phyloP scores from a whole-genome alignment of 2,113 vertebrate species.

The Mirounga angustirostris region DNA sequence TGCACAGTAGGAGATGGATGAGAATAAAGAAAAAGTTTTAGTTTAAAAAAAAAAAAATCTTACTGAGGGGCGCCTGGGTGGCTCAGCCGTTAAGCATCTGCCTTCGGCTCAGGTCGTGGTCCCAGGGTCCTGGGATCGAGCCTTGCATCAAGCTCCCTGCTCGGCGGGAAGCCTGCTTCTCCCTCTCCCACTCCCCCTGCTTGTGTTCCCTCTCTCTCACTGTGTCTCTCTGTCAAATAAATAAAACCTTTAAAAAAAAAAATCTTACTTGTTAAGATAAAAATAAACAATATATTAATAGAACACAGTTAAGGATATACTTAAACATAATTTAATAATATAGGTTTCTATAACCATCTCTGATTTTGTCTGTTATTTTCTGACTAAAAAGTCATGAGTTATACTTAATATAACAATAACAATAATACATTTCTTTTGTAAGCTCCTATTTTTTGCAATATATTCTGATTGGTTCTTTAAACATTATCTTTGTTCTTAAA shows the following conservation, averaged over 20 bases:
- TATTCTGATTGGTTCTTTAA: background rate
- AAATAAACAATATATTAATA: background rate
- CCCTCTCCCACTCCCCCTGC: too few relatives aligned
- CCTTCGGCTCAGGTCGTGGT: too few relatives aligned
- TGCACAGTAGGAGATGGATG: background rate
- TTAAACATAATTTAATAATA: background rate
- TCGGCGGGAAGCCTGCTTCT: too few relatives aligned
- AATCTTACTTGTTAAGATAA: background rate
- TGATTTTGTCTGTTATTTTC: background rate
- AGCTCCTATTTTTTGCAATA: background rate
- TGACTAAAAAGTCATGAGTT: background rate
- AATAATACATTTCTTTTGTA: background rate
- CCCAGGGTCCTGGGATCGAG: too few relatives aligned
- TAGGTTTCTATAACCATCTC: background rate
- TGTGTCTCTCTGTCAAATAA: too few relatives aligned
- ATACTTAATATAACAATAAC: background rate
- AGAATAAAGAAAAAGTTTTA: background rate
- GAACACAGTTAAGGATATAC: background rate
- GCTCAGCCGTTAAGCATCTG: too few relatives aligned
- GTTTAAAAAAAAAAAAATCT: too few relatives aligned
- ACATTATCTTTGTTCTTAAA: background rate
- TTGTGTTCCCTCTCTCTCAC: too few relatives aligned
- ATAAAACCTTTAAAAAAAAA: too few relatives aligned
- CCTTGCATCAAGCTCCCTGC: too few relatives aligned
- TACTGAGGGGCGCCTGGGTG: too few relatives aligned